A percentile compares a stretch with the other conserved stretches of the same genome.
Evolutionary conservation across 2,113 vertebrate genomes (phyloP).

Genomic region (Pelvicachromis taeniatus): DNA sequence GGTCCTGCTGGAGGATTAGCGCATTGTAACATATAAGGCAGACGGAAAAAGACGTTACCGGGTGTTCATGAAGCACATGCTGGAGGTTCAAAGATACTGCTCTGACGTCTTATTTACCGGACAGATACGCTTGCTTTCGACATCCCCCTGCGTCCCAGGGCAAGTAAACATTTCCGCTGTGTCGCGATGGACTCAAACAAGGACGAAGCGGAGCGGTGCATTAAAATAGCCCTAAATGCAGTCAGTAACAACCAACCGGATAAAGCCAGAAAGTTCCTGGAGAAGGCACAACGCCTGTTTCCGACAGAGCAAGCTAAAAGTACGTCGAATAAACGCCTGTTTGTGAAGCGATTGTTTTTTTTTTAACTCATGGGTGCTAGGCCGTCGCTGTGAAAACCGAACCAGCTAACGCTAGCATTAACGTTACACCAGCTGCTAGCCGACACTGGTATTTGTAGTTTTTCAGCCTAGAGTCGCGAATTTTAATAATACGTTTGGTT

Average conservation of each 20-base stretch:
- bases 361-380: neutral
- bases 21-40: neutral
- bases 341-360: accelerated
- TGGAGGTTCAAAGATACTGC: neutral
- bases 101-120: conserved; percentile 14
- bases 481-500: neutral
- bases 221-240: conserved; percentile 82
- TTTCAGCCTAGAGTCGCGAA: neutral
- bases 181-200: conserved; percentile 96
- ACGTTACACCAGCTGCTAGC: neutral
- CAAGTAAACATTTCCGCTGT: conserved; percentile 72
- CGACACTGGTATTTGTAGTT: conserved; percentile 33
- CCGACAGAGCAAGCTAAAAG: conserved; percentile 83
- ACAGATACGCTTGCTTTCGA: neutral
- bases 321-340: conserved; percentile 65
- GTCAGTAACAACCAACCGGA: conserved; percentile 78
- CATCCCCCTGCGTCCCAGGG: conserved; percentile 45
- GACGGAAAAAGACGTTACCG: neutral
- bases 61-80: neutral
- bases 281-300: conserved; percentile 89
- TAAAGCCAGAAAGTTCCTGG: conserved; percentile 85
- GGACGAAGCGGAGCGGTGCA: conserved; percentile 95
- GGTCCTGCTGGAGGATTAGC: neutral
- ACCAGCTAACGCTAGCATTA: conserved; percentile 58
- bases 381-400: conserved; percentile 33